Evolutionary conservation across 2,797 vertebrate species (phyloP), one percentile per base, ranked within the genome.

Genomic region (Cichlasoma orientale): DNA sequence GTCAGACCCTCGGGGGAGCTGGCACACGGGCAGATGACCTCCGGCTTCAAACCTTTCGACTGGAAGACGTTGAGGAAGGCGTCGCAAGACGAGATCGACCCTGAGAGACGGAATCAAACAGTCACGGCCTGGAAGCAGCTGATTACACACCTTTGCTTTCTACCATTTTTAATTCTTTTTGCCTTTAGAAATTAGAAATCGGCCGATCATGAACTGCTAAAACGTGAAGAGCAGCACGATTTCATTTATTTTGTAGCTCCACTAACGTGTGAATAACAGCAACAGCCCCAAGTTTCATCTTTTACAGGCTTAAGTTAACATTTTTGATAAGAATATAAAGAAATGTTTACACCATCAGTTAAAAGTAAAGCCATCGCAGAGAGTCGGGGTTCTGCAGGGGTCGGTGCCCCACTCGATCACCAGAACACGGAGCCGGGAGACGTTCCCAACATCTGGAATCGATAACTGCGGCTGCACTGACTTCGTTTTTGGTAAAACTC

Each of bases 61-160:
- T 99, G 98, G 97, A 99, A 99, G 93, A 99, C 97, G 91, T 99
- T 99, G 91, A 99, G 97, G 95, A 99, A 99, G 38, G 98, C 98
- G 58, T 99, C 98, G 61, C 98, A 99, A 79, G 98, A 99, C 47
- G 98, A 99, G 92, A 99, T 97, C 18, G 98, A 99, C 98, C 98
- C 98, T 99, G 74, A 78, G 33, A 74, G 47, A 79, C 4, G 61
- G 27, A 66, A 19, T 38, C 1, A 0, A 14, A 55, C 9, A 0
- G 18, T 72, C 23, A 44, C 19, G 1, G 27, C 18, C 25, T 2
- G 41, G 52, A 47, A 31, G 57, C 21, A 1, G 73, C 59, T 69
- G 54, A 2, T 63, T 41, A 21, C 3, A 2, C 12, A 0, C 0
- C 11, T 25, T 27, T 27, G 54, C 23, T 27, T 16, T 25, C 4